Evolutionary conservation across 2,888 invertebrate genomes (phyloP), one percentile per base, ranked within the genome.

Genomic region (Phyto melanocephala): DNA sequence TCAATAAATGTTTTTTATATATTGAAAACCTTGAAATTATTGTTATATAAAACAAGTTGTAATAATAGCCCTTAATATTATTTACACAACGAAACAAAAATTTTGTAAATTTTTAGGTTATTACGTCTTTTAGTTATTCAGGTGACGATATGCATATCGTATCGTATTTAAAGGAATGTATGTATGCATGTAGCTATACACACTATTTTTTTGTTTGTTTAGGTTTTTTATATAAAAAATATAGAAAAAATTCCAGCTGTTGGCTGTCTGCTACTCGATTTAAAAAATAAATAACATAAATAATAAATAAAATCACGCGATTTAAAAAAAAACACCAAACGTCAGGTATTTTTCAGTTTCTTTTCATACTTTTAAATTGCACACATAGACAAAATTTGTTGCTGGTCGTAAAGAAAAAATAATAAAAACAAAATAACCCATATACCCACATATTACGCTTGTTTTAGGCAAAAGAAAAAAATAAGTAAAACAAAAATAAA

Each of bases 271-370:
- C 45, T 56, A 15, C 7, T 22, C 20, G 8, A 35, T 5, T 28
- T 28, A 6, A 5, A 28, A n/a, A 47, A 47, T 45, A 67, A 58
- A 50, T 13, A 50, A 50, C 24, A 13, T 40, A 58, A 76, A 65
- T 15, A 20, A 47, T 15, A 58, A 67, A 45, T 11, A 35, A 67
- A 76, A 76, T 76, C 67, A 60, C 47, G 65, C 75, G 67, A 67
- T 75, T 37, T 45, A 42, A 33, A 11, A 20, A 50, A 40, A 40
- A 40, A 52, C 7, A 52, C 6, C 28, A 47, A 47, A 47, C 35
- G 37, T 20, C 35, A 62, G 42, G 22, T 17, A 28, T 63, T 63
- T 47, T 33, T 33, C 17, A 3, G 13, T 33, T 65, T 37, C 17
- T 35, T 60, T 37, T 22, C 1, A 15, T 56, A 65, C 15, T 71